Evolutionary conservation across 2,797 vertebrate species (phyloP).

Genomic region (Taeniopygia guttata): DNA sequence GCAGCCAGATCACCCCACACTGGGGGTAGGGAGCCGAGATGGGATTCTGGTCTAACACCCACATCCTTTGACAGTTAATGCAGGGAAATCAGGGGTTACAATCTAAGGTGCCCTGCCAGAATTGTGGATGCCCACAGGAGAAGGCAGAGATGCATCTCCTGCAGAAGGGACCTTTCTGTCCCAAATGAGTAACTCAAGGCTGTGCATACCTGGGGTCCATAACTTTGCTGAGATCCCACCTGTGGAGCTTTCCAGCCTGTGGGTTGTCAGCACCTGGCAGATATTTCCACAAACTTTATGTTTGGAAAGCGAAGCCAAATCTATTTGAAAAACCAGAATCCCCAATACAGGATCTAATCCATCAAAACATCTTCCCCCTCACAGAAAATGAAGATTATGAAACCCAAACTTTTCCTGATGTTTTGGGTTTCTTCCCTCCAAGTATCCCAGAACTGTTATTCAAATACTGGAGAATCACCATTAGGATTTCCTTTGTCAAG

Average conservation of each 20-base stretch:
- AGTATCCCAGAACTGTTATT: not conserved
- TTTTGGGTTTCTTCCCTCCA: not conserved
- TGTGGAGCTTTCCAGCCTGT: not conserved
- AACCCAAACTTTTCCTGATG: not conserved
- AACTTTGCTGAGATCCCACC: not conserved
- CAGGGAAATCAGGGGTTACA: not conserved
- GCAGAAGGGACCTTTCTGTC: not conserved
- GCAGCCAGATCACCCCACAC: not conserved
- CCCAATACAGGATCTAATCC: not conserved
- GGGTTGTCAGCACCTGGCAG: not conserved
- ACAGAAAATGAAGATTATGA: not conserved
- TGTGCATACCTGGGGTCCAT: not conserved
- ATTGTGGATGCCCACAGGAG: not conserved
- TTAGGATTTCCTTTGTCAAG: not conserved
- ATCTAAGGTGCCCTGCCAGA: fast-evolving
- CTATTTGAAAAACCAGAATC: not conserved
- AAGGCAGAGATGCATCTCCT: not conserved
- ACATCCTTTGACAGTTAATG: not conserved
- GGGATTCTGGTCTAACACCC: not conserved
- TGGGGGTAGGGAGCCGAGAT: not conserved
- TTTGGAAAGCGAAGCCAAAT: not conserved
- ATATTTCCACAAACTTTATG: not conserved
- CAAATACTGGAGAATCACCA: not conserved
- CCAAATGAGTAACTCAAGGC: not conserved
- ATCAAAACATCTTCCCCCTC: not conserved